Evolutionary conservation across 30 jellyfish, hydroid and myxozoan genomes (phyloP).

Genomic region (Nemopilema nomurai): DNA sequence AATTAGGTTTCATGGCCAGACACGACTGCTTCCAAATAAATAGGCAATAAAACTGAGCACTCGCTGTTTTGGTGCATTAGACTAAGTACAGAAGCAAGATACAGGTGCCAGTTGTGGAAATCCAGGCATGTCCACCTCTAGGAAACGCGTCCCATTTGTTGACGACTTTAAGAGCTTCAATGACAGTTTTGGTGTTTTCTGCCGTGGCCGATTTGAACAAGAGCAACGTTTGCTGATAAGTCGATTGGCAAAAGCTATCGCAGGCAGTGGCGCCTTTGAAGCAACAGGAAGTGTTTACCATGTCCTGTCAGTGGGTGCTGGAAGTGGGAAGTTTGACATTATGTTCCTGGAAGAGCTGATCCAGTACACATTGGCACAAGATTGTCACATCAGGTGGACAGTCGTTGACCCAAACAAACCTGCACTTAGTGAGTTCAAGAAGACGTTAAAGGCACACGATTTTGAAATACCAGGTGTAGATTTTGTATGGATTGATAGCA

Average conservation of each 20-base stretch:
- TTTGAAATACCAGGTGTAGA: constrained; percentile 16
- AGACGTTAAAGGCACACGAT: constrained; percentile 4
- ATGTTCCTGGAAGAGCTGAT: constrained; percentile 8
- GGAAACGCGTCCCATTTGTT: constrained; percentile 1
- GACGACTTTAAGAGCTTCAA: background rate
- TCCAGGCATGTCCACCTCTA: background rate
- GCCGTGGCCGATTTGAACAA: constrained; percentile 14
- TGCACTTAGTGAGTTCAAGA: constrained; percentile 12
- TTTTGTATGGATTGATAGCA: background rate
- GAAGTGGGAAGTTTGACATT: background rate
- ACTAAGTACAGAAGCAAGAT: no score
- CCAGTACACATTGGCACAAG: background rate
- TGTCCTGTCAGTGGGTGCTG: constrained; percentile 12
- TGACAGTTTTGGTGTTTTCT: background rate
- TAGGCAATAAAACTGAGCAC: no score
- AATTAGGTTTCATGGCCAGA: no score
- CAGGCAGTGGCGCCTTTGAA: background rate
- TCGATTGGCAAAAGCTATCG: background rate
- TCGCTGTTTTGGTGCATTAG: no score
- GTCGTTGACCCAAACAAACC: constrained; percentile 15
- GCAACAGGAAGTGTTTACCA: background rate
- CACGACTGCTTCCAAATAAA: no score
- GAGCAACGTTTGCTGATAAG: background rate
- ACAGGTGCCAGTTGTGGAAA: no score
- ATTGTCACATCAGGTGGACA: background rate